phyloP scores from a whole-genome alignment of 2,797 vertebrate genomes.

The Acanthopagrus latus region DNA sequence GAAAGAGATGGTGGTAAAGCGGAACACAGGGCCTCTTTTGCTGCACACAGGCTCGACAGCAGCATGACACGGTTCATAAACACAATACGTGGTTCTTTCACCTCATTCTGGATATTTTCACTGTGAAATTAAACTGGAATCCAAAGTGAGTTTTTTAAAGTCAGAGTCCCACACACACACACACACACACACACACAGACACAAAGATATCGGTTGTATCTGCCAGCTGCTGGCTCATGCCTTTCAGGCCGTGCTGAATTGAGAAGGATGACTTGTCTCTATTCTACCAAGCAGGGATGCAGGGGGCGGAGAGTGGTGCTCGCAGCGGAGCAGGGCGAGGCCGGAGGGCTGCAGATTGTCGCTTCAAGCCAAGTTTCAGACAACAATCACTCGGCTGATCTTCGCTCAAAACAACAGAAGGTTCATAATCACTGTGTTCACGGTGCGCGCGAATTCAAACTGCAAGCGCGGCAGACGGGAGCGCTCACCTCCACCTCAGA shows the following conservation, averaged over 20 bases:
- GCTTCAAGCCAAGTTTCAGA: slow-evolving; percentile 23
- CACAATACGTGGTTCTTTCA: background rate
- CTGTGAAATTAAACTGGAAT: background rate
- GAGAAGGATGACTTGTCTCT: slow-evolving; percentile 52
- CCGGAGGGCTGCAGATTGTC: slow-evolving; percentile 4
- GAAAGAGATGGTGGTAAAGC: background rate
- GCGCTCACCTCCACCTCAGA: slow-evolving; percentile 89
- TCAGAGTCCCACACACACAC: slow-evolving; percentile 7
- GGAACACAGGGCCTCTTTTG: background rate
- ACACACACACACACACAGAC: background rate
- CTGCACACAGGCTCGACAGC: background rate
- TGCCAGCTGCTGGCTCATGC: slow-evolving; percentile 62
- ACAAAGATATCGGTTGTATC: slow-evolving; percentile 53
- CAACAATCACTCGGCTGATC: background rate
- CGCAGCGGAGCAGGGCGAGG: slow-evolving; percentile 11
- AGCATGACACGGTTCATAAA: background rate
- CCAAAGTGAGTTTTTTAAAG: background rate
- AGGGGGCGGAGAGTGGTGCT: slow-evolving; percentile 24
- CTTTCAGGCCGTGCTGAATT: slow-evolving; percentile 45
- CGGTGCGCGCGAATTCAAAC: slow-evolving; percentile 9
- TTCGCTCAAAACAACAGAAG: slow-evolving; percentile 12
- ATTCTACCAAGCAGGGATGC: slow-evolving; percentile 36
- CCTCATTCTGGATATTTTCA: background rate
- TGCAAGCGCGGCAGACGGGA: background rate
- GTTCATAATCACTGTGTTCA: background rate